Evolutionary conservation across 2,113 vertebrate species (phyloP), one percentile per base, ranked within the genome.

Genomic region (Rhinolophus ferrumequinum): DNA sequence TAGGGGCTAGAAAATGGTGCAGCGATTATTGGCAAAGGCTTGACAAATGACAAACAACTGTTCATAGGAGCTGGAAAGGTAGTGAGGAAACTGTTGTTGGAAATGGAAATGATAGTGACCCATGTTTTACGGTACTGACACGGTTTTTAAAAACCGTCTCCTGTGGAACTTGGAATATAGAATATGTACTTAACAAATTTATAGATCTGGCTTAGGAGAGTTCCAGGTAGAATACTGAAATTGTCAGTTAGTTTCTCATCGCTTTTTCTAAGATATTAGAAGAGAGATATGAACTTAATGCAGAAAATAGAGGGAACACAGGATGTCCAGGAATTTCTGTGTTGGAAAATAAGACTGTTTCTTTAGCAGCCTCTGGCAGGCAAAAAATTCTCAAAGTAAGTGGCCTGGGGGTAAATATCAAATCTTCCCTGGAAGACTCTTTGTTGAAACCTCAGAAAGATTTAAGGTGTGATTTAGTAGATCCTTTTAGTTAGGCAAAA

Each of bases 141-240:
- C 9, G 35, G 21, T 62, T 88, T 50, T 75, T 13, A 52, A 52
- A 52, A 52, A 52, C 52, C 41, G 41, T 44, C 41, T 44, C 66
- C 33, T 82, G 56, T 1, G 47, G 50, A 73, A 60, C 9, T 52
- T 83, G 60, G n/a, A 83, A 86, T 72, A 38, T 35, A 76, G 50
- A 80, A 60, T 18, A 47, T 41, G 4, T 69, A 44, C 26, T 21
- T 90, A 47, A n/a, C 24, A 19, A 69, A 56, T 41, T 93, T 44
- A 56, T 10, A 30, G 12, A 30, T 87, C 26, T 75, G 30, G 16
- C 58, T 94, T 38, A 90, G 54, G 66, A 41, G 50, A 72, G 73
- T 94, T 94, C 11, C 12, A 41, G 67, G 54, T 24, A 73, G 30
- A 96, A 80, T 66, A 52, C 33, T 92, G 80, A 73, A 87, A 73